Percentiles rank a stretch among this genome's conserved stretches.
phyloP scores from a whole-genome alignment of 2,113 vertebrate species.

The Charina bottae region DNA sequence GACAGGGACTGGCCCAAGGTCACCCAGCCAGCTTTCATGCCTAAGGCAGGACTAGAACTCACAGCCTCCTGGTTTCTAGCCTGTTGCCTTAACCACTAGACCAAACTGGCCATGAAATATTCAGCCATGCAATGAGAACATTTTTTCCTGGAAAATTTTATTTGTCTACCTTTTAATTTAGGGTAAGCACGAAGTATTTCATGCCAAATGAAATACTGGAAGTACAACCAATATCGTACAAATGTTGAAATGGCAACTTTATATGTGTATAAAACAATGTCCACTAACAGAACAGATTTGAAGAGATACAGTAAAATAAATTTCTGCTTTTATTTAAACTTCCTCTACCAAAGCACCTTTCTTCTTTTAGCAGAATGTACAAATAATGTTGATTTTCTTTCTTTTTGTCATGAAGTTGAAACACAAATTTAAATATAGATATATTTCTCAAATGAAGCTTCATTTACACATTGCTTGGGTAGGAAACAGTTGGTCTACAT shows the following conservation, averaged over 20 bases:
- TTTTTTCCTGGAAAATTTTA: constrained; percentile 61
- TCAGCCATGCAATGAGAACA: constrained; percentile 55
- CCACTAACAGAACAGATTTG: constrained; percentile 7
- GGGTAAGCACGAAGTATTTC: not conserved
- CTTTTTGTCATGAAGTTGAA: not conserved
- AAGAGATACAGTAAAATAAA: not conserved
- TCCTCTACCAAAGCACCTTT: not conserved
- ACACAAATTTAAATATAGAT: not conserved
- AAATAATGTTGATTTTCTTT: constrained; percentile 16
- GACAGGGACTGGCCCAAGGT: too few species aligned
- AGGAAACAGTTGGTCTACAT: not conserved
- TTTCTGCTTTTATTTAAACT: constrained; percentile 18
- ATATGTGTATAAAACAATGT: constrained; percentile 17
- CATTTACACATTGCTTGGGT: not conserved
- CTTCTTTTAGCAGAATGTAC: not conserved
- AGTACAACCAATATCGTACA: constrained; percentile 48
- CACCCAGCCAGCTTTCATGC: too few species aligned
- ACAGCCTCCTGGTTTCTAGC: too few species aligned
- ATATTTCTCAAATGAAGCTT: not conserved
- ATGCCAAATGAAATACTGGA: constrained; percentile 48
- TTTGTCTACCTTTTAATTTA: constrained; percentile 59
- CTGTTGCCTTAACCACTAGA: too few species aligned
- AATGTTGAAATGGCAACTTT: constrained; percentile 42
- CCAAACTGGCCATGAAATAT: not conserved
- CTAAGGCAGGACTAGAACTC: too few species aligned